Evolutionary conservation across 2,113 vertebrate genomes (phyloP).

Genomic region (Meleagris gallopavo): DNA sequence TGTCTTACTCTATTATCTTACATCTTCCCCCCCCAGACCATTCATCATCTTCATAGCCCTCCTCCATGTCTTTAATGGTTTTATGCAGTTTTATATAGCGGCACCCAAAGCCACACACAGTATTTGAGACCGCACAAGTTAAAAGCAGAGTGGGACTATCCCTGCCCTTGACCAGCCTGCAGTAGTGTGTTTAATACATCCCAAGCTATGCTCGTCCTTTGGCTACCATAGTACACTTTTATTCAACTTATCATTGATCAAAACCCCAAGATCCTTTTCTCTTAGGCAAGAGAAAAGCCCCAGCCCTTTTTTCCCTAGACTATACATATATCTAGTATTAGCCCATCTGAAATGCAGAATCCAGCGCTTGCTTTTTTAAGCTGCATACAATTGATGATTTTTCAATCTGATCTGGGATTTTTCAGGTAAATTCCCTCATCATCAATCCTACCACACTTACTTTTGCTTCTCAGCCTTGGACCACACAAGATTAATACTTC

Average conservation of each 20-base stretch:
- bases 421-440: neutral
- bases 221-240: neutral
- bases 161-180: neutral
- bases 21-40: neutral
- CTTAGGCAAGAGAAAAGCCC: neutral
- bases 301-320: neutral
- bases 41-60: neutral
- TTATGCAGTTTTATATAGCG: neutral
- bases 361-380: neutral
- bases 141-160: neutral
- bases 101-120: neutral
- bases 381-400: neutral
- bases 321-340: neutral
- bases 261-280: neutral
- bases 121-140: neutral
- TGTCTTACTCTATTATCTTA: neutral
- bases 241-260: neutral
- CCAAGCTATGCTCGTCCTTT: neutral
- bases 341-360: neutral
- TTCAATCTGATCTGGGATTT: neutral
- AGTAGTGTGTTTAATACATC: neutral
- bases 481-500: neutral
- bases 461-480: neutral
- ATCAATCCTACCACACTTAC: neutral
- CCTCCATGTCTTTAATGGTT: neutral